Evolutionary conservation across 2,797 vertebrate genomes (phyloP).

Genomic region (Petrocephalus sullivani): DNA sequence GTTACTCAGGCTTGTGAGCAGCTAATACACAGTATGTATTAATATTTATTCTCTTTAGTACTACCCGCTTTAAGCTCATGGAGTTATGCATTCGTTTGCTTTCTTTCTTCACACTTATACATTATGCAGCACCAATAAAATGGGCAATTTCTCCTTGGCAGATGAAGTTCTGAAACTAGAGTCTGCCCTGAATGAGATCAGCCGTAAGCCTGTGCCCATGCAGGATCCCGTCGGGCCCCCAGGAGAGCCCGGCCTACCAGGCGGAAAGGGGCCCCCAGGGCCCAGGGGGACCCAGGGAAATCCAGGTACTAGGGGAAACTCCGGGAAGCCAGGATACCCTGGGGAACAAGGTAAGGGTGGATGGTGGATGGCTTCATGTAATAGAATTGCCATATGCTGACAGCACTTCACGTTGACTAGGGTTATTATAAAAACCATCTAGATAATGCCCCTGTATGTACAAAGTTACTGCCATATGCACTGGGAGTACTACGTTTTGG

Average conservation of each 20-base stretch:
- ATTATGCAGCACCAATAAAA: background rate
- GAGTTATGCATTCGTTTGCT: background rate
- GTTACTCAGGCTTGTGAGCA: conserved; percentile 88
- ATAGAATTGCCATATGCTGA: background rate
- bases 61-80: background rate
- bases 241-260: conserved; percentile 67
- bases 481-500: background rate
- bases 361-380: background rate
- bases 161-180: conserved; percentile 70
- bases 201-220: conserved; percentile 62
- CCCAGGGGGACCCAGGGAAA: conserved; percentile 52
- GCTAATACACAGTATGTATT: conserved; percentile 78
- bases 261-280: conserved; percentile 60
- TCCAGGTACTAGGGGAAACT: conserved; percentile 51
- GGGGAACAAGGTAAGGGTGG: conserved; percentile 64
- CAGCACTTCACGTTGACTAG: background rate
- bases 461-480: background rate
- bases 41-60: background rate
- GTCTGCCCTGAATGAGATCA: conserved; percentile 63
- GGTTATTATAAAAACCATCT: background rate
- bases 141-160: conserved; percentile 26
- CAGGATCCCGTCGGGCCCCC: conserved; percentile 65
- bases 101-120: background rate
- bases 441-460: background rate
- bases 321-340: conserved; percentile 64